These are phyloP conservation scores for Balaenoptera acutorostrata DNA, from an alignment of 2,113 vertebrate genomes.

Conservation along the genomic window DNA sequence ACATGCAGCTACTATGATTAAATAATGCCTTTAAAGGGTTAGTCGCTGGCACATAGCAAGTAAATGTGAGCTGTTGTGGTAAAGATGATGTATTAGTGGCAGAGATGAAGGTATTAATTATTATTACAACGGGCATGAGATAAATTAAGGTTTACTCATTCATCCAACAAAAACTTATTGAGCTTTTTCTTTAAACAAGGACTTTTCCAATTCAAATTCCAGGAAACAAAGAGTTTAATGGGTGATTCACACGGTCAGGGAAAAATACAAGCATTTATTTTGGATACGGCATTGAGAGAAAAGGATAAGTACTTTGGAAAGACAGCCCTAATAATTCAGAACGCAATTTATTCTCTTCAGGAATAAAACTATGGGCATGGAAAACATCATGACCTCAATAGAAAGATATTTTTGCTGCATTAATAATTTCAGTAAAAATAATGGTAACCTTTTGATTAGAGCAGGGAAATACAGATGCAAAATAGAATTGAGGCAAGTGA, in stretches of 20 bases:
- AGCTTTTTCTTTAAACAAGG: conserved; percentile 3
- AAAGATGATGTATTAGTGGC: neutral
- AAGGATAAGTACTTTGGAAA: neutral
- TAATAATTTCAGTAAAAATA: neutral
- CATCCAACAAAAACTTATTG: conserved; percentile 7
- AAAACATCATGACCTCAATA: neutral
- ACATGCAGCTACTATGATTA: neutral
- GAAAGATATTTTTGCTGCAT: neutral
- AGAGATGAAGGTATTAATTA: conserved; percentile 35
- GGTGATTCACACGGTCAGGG: neutral
- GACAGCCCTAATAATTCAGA: neutral
- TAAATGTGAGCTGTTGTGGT: neutral
- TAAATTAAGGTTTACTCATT: neutral
- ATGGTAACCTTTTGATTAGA: neutral
- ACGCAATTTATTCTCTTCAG: neutral
- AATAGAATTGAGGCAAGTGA: neutral
- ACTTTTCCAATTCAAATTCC: neutral
- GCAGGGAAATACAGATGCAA: neutral
- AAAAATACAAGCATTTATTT: conserved; percentile 6
- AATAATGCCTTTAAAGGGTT: neutral
- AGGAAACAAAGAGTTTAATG: neutral
- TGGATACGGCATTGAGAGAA: neutral
- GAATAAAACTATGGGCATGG: neutral
- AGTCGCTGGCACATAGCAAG: neutral
- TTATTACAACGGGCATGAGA: conserved; percentile 17